These are phyloP conservation scores for Tribolium madens DNA, from an alignment of 1,140 invertebrate genomes.

Conservation along the genomic window DNA sequence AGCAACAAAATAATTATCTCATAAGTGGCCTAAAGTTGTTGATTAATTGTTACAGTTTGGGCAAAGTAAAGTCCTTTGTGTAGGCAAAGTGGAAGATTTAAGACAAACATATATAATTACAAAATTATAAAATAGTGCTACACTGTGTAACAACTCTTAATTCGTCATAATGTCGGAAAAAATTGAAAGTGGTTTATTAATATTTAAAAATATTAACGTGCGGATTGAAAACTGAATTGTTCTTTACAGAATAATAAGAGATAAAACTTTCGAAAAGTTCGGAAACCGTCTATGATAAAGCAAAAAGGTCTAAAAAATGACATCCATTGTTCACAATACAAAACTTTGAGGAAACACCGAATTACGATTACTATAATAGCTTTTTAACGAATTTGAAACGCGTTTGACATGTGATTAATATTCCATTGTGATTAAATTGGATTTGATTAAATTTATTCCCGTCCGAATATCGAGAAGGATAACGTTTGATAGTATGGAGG, in stretches of 20 bases:
- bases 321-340: background rate
- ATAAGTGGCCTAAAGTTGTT: slow-evolving; percentile 20
- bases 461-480: slow-evolving; percentile 28
- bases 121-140: background rate
- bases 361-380: background rate
- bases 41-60: slow-evolving; percentile 29
- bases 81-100: slow-evolving; percentile 4
- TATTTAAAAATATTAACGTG: slow-evolving; percentile 12
- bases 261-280: background rate
- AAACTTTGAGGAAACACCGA: background rate
- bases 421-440: slow-evolving; percentile 30
- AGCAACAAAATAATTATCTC: slow-evolving; percentile 31
- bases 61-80: slow-evolving; percentile 4
- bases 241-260: slow-evolving; percentile 9
- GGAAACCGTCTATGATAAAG: background rate
- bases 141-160: background rate
- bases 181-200: background rate
- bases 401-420: slow-evolving; percentile 34
- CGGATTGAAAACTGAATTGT: background rate
- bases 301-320: background rate
- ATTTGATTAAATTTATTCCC: slow-evolving; percentile 33
- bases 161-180: background rate
- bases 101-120: background rate
- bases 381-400: slow-evolving; percentile 8
- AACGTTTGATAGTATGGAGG: slow-evolving; percentile 7